These are phyloP conservation scores for Glandiceps talaboti DNA, from an alignment of 53 echinoderm and acorn worm species.

Conservation along the genomic window DNA sequence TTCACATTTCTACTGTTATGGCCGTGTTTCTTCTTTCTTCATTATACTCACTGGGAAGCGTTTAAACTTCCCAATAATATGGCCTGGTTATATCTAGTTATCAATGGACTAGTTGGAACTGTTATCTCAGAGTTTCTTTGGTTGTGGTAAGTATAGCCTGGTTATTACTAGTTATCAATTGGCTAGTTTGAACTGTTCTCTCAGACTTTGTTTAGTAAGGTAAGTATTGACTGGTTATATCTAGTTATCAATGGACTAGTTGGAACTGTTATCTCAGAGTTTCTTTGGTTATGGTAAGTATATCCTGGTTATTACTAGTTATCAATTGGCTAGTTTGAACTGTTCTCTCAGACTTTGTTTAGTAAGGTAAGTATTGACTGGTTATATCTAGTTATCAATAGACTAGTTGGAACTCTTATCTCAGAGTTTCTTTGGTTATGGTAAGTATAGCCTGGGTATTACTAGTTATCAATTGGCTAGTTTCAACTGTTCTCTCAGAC, in stretches of 20 bases:
- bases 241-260: constrained; percentile 80
- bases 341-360: constrained; percentile 61
- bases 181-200: no score
- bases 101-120: constrained; percentile 89
- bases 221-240: constrained; percentile 65
- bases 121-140: constrained; percentile 95
- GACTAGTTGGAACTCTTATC: constrained; percentile 85
- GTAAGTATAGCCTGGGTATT: constrained; percentile 57
- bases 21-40: constrained; percentile 83
- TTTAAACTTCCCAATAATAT: constrained; percentile 69
- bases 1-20: constrained; percentile 95
- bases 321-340: no score
- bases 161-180: no score
- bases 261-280: constrained; percentile 92
- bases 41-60: constrained; percentile 63
- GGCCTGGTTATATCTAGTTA: constrained; percentile 65
- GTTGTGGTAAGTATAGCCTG: constrained; percentile 78
- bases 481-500: no score
- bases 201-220: constrained; percentile 65
- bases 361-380: constrained; percentile 61
- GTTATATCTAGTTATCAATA: constrained; percentile 76
- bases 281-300: constrained; percentile 98
- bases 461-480: no score
- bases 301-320: no score
- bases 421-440: constrained; percentile 97